Conservation (phyloP, 23 tunicate genomes). For the Ciona savignyi region DNA sequence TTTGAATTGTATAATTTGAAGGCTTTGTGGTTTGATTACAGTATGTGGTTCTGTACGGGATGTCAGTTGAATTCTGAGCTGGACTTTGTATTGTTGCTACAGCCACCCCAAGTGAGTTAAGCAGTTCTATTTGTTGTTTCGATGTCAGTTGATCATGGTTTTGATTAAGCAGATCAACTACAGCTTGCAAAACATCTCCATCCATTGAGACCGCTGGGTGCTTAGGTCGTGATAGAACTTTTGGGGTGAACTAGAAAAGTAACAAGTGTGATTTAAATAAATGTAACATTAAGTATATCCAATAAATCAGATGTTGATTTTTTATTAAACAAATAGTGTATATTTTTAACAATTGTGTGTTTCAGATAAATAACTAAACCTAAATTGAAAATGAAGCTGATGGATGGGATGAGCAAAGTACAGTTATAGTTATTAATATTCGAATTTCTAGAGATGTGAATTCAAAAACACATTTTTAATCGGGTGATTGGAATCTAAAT, state of each 20-base stretch:
- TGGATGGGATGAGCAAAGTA: too few species aligned
- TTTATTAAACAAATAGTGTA: too few species aligned
- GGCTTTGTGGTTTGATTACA: background rate
- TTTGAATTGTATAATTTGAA: background rate
- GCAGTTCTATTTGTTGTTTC: slow-evolving; percentile 51
- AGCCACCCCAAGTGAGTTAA: slow-evolving; percentile 58
- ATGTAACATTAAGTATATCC: too few species aligned
- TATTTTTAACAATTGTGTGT: too few species aligned
- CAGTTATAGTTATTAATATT: too few species aligned
- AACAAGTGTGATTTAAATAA: too few species aligned
- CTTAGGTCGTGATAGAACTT: background rate
- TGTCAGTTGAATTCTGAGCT: background rate
- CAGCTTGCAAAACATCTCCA: slow-evolving; percentile 43
- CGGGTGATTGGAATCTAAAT: too few species aligned
- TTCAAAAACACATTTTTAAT: too few species aligned
- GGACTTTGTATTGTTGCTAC: slow-evolving; percentile 55
- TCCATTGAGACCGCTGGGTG: slow-evolving; percentile 13
- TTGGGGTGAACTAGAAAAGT: background rate
- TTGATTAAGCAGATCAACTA: slow-evolving; percentile 50
- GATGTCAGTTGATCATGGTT: slow-evolving; percentile 36
- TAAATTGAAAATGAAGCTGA: too few species aligned
- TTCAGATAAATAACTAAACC: too few species aligned
- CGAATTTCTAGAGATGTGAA: too few species aligned
- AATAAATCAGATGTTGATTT: too few species aligned
- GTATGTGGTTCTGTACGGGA: background rate